Evolutionary conservation across 2,113 vertebrate genomes (phyloP).

Genomic region (Sardina pilchardus): DNA sequence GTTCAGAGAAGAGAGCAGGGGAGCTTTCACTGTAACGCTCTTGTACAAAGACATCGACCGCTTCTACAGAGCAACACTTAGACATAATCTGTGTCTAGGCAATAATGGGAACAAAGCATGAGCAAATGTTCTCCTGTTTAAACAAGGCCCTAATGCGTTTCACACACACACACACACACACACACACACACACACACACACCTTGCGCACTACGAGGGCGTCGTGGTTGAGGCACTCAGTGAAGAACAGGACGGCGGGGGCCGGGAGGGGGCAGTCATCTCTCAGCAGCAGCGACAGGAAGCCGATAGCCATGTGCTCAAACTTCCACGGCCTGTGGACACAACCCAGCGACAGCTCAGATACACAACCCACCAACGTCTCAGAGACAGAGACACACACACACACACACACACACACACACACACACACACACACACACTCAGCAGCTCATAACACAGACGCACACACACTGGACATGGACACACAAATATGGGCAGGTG

Average conservation of each 20-base stretch:
- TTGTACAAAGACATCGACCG: neutral
- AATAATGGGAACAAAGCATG: neutral
- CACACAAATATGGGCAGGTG: neutral
- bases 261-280: constrained; percentile 86
- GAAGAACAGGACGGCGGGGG: constrained; percentile 85
- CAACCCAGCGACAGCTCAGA: neutral
- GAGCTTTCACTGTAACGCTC: neutral
- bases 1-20: constrained; percentile 22
- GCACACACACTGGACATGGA: neutral
- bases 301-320: constrained; percentile 94
- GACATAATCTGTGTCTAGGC: neutral
- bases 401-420: no score
- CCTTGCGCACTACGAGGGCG: constrained; percentile 92
- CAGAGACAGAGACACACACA: neutral
- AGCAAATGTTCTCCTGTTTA: neutral
- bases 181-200: constrained; percentile 67
- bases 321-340: constrained; percentile 89
- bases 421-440: no score
- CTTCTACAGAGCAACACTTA: neutral
- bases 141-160: no score
- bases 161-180: constrained; percentile 18
- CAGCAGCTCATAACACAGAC: no score
- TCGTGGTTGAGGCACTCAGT: constrained; percentile 92
- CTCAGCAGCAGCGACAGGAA: constrained; percentile 87
- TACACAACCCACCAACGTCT: neutral